Percentiles rank a stretch among this genome's conserved stretches.
Evolutionary conservation across 2,797 vertebrate genomes (phyloP).

Genomic region (Taeniopygia guttata): DNA sequence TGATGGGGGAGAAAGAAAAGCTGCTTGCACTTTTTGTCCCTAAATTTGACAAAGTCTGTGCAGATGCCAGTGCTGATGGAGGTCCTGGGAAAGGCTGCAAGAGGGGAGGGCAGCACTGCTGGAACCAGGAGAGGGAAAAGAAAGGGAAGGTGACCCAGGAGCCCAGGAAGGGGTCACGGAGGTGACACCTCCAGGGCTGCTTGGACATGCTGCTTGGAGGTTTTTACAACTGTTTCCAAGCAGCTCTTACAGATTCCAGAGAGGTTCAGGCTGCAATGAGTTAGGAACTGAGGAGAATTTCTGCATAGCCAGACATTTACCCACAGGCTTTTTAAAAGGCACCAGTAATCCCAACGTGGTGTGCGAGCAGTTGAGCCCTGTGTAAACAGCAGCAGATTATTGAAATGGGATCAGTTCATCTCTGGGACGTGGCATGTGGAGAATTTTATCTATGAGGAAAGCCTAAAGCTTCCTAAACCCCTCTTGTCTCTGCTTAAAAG

Average conservation of each 20-base stretch:
- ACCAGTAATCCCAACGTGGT: background rate
- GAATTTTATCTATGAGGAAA: background rate
- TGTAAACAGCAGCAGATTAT: constrained; percentile 31
- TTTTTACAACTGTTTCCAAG: background rate
- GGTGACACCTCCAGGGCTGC: background rate
- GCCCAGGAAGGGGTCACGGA: fast-evolving
- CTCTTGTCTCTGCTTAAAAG: background rate
- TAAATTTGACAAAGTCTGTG: background rate
- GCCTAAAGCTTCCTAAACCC: background rate
- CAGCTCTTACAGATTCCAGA: background rate
- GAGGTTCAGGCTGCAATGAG: background rate
- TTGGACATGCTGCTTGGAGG: background rate
- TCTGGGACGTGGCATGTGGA: background rate
- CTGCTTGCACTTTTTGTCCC: background rate
- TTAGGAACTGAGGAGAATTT: background rate
- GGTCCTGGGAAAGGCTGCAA: background rate
- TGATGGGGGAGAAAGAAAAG: background rate
- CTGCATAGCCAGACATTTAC: constrained; percentile 26
- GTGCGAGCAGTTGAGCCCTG: background rate
- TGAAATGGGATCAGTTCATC: background rate
- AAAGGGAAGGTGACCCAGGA: background rate
- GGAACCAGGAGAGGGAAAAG: background rate
- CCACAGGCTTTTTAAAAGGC: constrained; percentile 6
- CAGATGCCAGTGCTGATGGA: background rate
- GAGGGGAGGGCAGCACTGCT: background rate